phyloP scores from a whole-genome alignment of 2,113 vertebrate genomes.

The Ammodytes dubius region DNA sequence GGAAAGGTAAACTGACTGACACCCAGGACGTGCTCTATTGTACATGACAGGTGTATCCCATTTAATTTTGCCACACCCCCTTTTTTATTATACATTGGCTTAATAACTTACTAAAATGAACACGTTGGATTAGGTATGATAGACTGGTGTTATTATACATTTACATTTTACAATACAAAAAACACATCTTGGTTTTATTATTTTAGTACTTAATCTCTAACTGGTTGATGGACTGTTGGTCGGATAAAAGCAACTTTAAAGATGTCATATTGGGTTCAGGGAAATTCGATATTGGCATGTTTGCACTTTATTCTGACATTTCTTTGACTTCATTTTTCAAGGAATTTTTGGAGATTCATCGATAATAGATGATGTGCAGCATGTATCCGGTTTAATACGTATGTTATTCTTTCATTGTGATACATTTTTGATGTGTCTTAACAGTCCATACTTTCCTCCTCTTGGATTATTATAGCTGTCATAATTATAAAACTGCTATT shows the following conservation, averaged over 20 bases:
- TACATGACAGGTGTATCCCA: not conserved
- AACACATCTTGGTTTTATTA: not conserved
- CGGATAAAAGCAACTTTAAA: not conserved
- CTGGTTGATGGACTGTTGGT: not conserved
- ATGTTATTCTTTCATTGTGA: not conserved
- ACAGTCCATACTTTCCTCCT: no score
- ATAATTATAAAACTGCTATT: not conserved
- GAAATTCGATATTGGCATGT: not conserved
- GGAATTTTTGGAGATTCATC: not conserved
- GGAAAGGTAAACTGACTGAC: slow-evolving; percentile 90
- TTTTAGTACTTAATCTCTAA: not conserved
- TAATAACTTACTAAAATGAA: not conserved
- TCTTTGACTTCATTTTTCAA: not conserved
- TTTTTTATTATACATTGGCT: no score
- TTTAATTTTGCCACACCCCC: no score
- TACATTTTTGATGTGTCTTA: not conserved
- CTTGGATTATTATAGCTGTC: not conserved
- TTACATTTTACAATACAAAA: not conserved
- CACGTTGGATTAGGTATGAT: not conserved
- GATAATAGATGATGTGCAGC: not conserved
- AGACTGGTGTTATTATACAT: not conserved
- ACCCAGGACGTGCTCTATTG: not conserved
- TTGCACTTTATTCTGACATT: not conserved
- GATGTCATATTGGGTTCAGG: not conserved
- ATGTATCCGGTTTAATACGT: not conserved